phyloP scores from a whole-genome alignment of 2,113 vertebrate species.

The Perccottus glenii region DNA sequence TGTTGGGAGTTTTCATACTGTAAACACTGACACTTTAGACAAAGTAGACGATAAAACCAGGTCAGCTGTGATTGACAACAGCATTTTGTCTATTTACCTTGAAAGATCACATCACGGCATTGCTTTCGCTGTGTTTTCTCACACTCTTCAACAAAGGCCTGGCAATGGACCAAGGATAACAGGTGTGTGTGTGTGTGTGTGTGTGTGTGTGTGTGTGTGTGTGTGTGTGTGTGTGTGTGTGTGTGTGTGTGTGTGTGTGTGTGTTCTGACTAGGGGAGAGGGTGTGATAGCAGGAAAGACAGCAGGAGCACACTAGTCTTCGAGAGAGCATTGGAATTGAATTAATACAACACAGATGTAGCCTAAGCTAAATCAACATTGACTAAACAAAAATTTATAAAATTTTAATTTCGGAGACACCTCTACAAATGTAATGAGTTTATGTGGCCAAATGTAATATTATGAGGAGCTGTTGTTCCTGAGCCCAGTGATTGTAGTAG shows the following conservation, averaged over 20 bases:
- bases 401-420: background rate
- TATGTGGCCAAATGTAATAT: background rate
- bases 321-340: conserved; percentile 4
- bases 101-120: conserved; percentile 28
- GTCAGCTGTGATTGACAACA: conserved; percentile 42
- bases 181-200: conserved; percentile 2
- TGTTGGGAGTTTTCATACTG: conserved; percentile 11
- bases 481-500: background rate
- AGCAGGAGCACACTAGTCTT: conserved; percentile 14
- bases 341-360: background rate
- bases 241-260: conserved; percentile 1
- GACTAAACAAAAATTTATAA: background rate
- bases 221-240: conserved; percentile 1
- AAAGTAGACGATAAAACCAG: conserved; percentile 20
- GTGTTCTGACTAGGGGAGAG: conserved; percentile 9
- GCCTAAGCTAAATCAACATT: background rate
- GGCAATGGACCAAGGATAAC: conserved; percentile 40
- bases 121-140: conserved; percentile 30
- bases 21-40: conserved; percentile 50
- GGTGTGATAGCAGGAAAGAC: conserved; percentile 20
- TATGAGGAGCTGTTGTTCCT: conserved; percentile 10
- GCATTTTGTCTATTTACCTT: conserved; percentile 43
- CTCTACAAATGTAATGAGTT: conserved; percentile 10
- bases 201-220: background rate
- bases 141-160: conserved; percentile 35